These are phyloP conservation scores for Murina feae DNA, from an alignment of 2,113 vertebrate species.

Conservation along the genomic window DNA sequence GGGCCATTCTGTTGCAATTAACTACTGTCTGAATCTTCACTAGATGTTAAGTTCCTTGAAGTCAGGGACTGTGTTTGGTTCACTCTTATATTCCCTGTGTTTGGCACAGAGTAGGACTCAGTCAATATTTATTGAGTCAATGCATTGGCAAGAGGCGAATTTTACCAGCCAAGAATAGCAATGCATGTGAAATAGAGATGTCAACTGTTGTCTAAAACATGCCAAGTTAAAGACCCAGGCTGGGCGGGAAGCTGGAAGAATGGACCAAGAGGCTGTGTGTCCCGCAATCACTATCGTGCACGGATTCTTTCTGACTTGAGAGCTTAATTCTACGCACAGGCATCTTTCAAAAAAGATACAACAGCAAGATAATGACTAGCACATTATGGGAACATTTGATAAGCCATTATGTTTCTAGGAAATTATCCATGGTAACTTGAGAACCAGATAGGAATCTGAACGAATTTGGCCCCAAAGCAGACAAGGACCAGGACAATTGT, in stretches of 20 bases:
- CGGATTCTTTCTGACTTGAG: background rate
- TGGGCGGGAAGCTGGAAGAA: background rate
- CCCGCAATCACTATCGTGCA: background rate
- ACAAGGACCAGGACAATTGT: background rate
- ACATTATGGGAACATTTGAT: background rate
- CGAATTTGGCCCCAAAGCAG: background rate
- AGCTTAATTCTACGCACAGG: background rate
- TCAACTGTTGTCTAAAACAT: background rate
- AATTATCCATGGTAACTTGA: background rate
- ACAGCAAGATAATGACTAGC: background rate
- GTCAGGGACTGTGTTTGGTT: background rate
- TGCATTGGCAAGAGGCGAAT: background rate
- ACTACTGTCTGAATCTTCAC: background rate
- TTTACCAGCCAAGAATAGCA: background rate
- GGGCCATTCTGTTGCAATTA: background rate
- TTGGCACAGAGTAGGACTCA: background rate
- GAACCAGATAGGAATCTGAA: background rate
- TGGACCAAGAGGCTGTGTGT: background rate
- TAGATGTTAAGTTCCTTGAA: background rate
- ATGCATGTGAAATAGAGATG: background rate
- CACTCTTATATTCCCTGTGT: background rate
- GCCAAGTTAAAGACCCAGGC: background rate
- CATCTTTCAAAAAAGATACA: conserved; percentile 1
- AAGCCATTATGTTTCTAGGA: conserved; percentile 12
- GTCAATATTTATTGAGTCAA: background rate